Percentiles rank a stretch among this genome's conserved stretches.
Evolutionary conservation across 2,113 vertebrate genomes (phyloP).

Genomic region (Pseudopipra pipra): DNA sequence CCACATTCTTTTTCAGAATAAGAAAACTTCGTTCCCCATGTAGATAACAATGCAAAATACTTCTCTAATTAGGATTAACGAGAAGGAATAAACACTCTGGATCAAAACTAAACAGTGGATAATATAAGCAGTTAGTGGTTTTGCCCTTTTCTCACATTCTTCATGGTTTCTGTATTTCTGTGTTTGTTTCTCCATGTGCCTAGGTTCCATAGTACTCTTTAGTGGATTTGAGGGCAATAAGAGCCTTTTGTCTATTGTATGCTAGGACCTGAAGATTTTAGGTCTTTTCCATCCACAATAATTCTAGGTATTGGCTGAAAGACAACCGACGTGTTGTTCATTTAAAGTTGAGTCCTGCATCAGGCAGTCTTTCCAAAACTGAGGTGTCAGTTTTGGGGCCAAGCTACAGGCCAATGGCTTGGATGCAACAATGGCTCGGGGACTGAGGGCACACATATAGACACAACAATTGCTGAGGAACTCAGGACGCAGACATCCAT

Average conservation of each 20-base stretch:
- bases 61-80: not conserved
- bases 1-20: not conserved
- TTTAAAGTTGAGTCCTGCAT: not conserved
- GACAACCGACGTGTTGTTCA: not conserved
- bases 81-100: not conserved
- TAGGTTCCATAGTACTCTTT: not conserved
- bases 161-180: not conserved
- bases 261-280: not conserved
- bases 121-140: not conserved
- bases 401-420: fast-evolving
- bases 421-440: not conserved
- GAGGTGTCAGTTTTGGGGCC: not conserved
- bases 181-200: not conserved
- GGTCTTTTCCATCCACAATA: not conserved
- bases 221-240: not conserved
- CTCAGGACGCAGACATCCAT: not conserved
- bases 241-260: not conserved
- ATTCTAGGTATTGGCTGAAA: not conserved
- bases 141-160: not conserved
- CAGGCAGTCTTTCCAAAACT: not conserved
- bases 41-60: not conserved
- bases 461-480: not conserved
- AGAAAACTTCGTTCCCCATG: not conserved
- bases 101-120: not conserved
- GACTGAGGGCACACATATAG: fast-evolving